A percentile compares a stretch with the other conserved stretches of the same genome.
Conservation (phyloP, 2,113 vertebrate species). For the Bufo bufo region DNA sequence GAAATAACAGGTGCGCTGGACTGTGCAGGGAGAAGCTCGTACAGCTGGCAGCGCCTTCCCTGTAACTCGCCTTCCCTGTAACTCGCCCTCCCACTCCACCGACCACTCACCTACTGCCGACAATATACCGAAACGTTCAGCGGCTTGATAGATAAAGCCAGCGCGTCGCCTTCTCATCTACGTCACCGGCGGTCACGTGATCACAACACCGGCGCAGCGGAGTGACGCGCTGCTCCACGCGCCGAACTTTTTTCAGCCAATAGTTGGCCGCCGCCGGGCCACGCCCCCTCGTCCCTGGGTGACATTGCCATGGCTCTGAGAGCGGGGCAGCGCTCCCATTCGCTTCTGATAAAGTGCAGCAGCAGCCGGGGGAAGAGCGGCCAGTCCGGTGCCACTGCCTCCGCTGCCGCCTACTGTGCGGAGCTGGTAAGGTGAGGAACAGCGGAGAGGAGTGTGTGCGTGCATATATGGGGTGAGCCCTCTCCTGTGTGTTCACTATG, state of each 20-base stretch:
- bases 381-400: neutral
- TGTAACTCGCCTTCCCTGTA: too few species aligned
- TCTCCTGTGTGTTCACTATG: too few species aligned
- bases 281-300: constrained; percentile 12
- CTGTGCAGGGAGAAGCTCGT: too few species aligned
- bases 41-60: too few species aligned
- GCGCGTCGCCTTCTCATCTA: neutral
- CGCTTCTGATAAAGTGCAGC: neutral
- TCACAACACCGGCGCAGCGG: neutral
- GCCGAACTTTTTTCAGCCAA: constrained; percentile 27
- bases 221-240: neutral
- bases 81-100: too few species aligned
- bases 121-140: neutral
- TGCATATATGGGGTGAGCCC: neutral
- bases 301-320: constrained; percentile 48
- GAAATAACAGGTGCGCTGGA: neutral
- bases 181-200: constrained; percentile 45
- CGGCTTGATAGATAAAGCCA: neutral
- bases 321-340: neutral
- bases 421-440: constrained; percentile 45
- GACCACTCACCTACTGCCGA: constrained; percentile 4
- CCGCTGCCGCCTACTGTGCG: constrained; percentile 11
- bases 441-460: neutral
- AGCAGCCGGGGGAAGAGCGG: constrained; percentile 22
- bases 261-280: neutral